Evolutionary conservation across 2,888 invertebrate genomes (phyloP).

Genomic region (Catotricha subobsoleta): DNA sequence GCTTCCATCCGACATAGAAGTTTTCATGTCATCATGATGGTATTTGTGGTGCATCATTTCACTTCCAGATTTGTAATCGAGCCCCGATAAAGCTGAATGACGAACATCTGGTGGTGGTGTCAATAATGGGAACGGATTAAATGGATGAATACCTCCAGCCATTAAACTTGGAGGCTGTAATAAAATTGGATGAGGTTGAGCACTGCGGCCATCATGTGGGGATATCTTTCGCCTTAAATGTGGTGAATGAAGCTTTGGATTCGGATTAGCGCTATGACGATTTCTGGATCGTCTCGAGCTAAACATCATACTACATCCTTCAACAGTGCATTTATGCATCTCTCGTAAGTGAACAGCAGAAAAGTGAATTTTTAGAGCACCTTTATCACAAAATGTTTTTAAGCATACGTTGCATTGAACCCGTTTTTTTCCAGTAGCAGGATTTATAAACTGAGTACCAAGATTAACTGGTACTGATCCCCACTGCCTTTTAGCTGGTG

Average conservation of each 20-base stretch:
- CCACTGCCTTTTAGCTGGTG: conserved; percentile 12
- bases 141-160: conserved; percentile 38
- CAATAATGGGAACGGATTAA: conserved; percentile 59
- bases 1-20: conserved; percentile 20
- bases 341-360: conserved; percentile 96
- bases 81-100: conserved; percentile 27
- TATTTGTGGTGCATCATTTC: conserved; percentile 29
- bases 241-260: conserved; percentile 93
- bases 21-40: conserved; percentile 26
- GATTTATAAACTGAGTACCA: conserved; percentile 77
- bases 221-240: conserved; percentile 85
- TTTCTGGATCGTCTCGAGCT: conserved; percentile 90
- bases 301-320: conserved; percentile 99
- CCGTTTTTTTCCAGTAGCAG: conserved; percentile 85
- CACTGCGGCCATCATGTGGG: conserved; percentile 80
- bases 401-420: conserved; percentile 96
- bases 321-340: conserved; percentile 99
- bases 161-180: conserved; percentile 43
- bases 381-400: conserved; percentile 99
- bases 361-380: conserved; percentile 96
- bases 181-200: conserved; percentile 67
- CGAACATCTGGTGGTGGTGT: conserved; percentile 38
- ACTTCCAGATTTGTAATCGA: conserved; percentile 40
- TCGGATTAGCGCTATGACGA: conserved; percentile 94
- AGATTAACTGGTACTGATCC: conserved; percentile 13